Evolutionary conservation across 2,797 vertebrate genomes (phyloP), one percentile per base, ranked within the genome.

Genomic region (Helicolenus hilgendorfi): DNA sequence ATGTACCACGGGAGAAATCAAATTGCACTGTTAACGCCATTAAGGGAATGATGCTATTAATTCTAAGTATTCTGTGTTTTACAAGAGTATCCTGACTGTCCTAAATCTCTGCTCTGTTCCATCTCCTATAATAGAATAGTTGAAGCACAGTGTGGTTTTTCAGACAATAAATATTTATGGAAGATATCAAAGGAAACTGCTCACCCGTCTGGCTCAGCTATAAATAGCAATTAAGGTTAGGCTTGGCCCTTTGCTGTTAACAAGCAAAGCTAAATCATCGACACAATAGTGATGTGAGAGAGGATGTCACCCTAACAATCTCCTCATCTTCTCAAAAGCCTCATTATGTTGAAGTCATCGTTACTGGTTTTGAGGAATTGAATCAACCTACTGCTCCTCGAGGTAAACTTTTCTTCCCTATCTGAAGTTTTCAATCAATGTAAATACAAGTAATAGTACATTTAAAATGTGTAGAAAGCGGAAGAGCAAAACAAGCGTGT

Each of bases 131-230:
- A 85, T 84, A 74, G 60, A 88, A 83, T n/a, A 79, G 9, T 11
- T 79, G 41, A 77, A 70, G 78, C 14, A 22, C 68, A 2, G 20
- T 81, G 76, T 84, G 82, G 91, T 80, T 88, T 85, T 91, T 77
- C 45, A 91, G 58, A 81, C 82, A 79, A 90, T 94, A 92, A 92
- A 93, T 93, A 94, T 96, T 94, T 92, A 95, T 91, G 81, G 83
- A 84, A 26, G 70, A 86, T 87, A 88, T 92, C 72, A 94, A 92
- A 90, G 69, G 71, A 89, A 85, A 83, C 68, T 31, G 65, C 77
- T 83, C 70, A 45, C 11, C 86, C 79, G 69, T 84, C 77, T 20
- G 27, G 5, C 79, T 81, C 0, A 29, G 71, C 72, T 93, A 94
- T 90, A 87, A 94, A 93, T 89, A 92, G 65, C n/a, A 82, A 79